These are phyloP conservation scores for Stegostoma tigrinum DNA, from an alignment of 2,113 vertebrate species.

Conservation along the genomic window DNA sequence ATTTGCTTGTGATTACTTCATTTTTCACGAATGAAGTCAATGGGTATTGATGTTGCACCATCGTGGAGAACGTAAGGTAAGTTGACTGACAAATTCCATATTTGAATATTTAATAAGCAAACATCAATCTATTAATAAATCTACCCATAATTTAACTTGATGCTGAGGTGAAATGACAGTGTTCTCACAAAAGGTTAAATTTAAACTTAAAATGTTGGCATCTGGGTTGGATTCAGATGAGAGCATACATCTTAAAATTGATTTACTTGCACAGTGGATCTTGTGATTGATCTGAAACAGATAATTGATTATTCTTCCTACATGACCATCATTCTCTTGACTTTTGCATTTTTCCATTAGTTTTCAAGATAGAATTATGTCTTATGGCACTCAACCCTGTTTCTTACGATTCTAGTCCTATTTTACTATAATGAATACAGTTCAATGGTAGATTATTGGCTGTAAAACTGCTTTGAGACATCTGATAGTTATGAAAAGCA, in stretches of 20 bases:
- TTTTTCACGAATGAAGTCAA: neutral
- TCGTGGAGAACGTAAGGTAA: neutral
- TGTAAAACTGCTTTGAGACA: neutral
- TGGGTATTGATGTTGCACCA: neutral
- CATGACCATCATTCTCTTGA: neutral
- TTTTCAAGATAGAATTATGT: neutral
- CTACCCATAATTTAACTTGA: neutral
- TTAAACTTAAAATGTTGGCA: neutral
- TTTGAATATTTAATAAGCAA: neutral
- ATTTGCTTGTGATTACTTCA: neutral
- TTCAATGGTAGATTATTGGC: no score
- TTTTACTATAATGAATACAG: neutral
- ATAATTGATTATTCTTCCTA: neutral
- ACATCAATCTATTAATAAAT: neutral
- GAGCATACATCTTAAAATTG: neutral
- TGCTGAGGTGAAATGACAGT: neutral
- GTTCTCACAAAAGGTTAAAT: neutral
- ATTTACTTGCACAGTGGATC: neutral
- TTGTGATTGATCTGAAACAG: neutral
- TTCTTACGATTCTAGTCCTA: neutral
- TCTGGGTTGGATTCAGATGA: conserved; percentile 15
- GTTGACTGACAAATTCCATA: neutral
- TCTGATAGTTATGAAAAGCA: neutral
- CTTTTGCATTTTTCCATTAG: neutral
- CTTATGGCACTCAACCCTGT: neutral